Evolutionary conservation across 2,888 invertebrate genomes (phyloP).

Genomic region (Timema podura): DNA sequence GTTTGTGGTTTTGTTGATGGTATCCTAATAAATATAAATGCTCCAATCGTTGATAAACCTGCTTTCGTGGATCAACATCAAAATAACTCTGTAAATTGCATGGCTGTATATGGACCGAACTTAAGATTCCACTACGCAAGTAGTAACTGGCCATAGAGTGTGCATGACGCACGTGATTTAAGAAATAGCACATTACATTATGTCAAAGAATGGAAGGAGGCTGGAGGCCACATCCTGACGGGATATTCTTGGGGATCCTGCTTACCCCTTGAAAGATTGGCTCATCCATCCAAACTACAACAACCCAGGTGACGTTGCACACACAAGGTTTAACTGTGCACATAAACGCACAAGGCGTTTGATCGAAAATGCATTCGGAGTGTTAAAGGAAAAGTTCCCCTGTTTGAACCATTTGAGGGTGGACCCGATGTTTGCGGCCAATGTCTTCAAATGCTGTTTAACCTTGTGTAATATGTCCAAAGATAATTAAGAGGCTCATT

Average conservation of each 20-base stretch:
- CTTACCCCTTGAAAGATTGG: constrained; percentile 7
- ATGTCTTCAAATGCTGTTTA: constrained; percentile 5
- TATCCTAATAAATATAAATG: neutral
- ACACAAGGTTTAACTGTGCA: neutral
- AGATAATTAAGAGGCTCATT: neutral
- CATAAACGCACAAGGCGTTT: no score
- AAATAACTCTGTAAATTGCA: constrained; percentile 2
- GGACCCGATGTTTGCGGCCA: neutral
- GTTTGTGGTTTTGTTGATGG: constrained; percentile 6
- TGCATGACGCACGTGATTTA: neutral
- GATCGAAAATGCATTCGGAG: neutral
- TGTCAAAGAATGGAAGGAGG: neutral
- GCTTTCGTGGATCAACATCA: neutral
- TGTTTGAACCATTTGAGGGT: neutral
- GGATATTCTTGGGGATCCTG: neutral
- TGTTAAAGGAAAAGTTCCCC: neutral
- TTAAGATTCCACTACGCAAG: neutral
- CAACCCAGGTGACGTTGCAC: neutral
- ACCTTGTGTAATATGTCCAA: constrained; percentile 8
- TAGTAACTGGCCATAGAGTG: constrained; percentile 4
- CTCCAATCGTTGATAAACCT: constrained; percentile 6
- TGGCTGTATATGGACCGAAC: neutral
- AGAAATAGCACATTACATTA: neutral
- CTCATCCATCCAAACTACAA: neutral
- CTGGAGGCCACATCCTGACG: neutral